Base-by-base conservation (phyloP, 2,113 vertebrate genomes). In the Burhinus bistriatus region DNA sequence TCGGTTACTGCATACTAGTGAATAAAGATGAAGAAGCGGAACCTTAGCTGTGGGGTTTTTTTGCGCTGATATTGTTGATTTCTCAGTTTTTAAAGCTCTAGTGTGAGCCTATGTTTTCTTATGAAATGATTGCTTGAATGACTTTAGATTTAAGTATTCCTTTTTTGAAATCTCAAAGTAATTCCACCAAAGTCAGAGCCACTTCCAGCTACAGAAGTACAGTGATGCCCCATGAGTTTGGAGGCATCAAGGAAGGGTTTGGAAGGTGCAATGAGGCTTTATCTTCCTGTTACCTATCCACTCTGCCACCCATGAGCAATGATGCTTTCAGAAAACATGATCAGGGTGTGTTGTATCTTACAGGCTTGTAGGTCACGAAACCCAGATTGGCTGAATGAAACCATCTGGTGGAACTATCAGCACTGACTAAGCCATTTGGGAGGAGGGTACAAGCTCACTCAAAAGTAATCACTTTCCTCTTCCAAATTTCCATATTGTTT, bases 151-250 rank as follows among this genome's bases (percentile, higher is more conserved):
- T 30, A 87, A 47, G 1, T 40, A n/a, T 52, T 36, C 21, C 17
- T 85, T 15, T 2, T 29, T 29, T 18, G n/a, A 88, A 66, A 61
- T 16, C 9, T 21, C 11, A 8, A 44, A 49, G 42, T 12, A 49
- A 64, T 68, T 77, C 16, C 9, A 11, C 25, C 0, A 0, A 27
- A 32, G 32, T 30, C 49, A 77, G 57, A 87, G 9, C 1, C 21
- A 27, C 6, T 9, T 70, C 47, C 30, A 57, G 25, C 29, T 26
- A 0, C 5, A 0, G 0, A 38, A 27, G 5, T 26, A 29, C 29
- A 40, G 5, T 0, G 0, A 34, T 36, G 8, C 2, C 21, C 20
- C 6, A 30, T 0, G 10, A 69, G 15, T 45, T 15, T 65, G 38
- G 13, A 45, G 8, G 2, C 4, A n/a, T 21, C 29, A 20, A 15